Evolutionary conservation across 1,140 invertebrate genomes (phyloP), one percentile per base, ranked within the genome.

Genomic region (Diplogasteroides magnus): DNA sequence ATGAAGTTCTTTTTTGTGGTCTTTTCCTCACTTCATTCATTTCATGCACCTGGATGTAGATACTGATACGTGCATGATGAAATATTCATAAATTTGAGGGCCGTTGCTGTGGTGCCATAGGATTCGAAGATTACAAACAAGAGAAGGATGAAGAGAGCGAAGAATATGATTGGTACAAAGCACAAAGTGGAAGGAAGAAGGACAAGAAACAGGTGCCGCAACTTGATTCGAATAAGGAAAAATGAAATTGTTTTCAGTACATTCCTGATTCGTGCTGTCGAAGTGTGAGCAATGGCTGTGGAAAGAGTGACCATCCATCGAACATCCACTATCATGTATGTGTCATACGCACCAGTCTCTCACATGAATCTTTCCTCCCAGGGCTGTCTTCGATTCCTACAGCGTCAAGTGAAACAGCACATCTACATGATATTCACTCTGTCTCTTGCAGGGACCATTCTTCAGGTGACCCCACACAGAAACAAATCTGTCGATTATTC

Each of bases 271-370:
- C 64, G 31, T 65, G 64, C 64, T 65, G 64, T 26, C 3, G 29
- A 14, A 65, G 48, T 55, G 25, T 48, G 14, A 65, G 48, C 14
- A 14, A n/a, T 65, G 64, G 64, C 3, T 65, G 64, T 55, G 64
- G 14, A 48, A 19, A 37, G 64, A 55, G 29, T 25, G 64, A 65
- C 32, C 64, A 65, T 55, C 64, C 64, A 2, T 48, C 31, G 14
- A 65, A 65, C 37, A 55, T 65, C n/a, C 19, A 65, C 64, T 65
- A 65, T 28, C n/a, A 48, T 37, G 64, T 65, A 19, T 13, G 64
- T 55, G 14, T 31, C 11, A 61, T 25, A 61, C 13, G 27, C 25
- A 61, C n/a, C n/a, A n/a, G n/a, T n/a, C n/a, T n/a, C n/a, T n/a
- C n/a, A n/a, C n/a, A n/a, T n/a, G n/a, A n/a, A n/a, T n/a, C n/a